These are phyloP conservation scores for Osmoderma eremita DNA, from an alignment of 2,888 invertebrate species.

Conservation along the genomic window DNA sequence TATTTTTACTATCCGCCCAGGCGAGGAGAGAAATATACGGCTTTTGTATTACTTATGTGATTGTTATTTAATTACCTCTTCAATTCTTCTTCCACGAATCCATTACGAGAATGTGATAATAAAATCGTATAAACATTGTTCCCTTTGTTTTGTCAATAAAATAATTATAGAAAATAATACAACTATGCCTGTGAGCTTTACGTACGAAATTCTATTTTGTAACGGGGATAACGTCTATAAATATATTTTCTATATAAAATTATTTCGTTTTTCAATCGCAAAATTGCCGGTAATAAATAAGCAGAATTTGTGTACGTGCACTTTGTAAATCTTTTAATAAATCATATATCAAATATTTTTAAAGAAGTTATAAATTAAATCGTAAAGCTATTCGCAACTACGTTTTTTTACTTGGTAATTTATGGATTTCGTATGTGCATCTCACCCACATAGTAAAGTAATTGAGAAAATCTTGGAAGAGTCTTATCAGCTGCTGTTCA, in stretches of 20 bases:
- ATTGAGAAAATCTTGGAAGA: no score
- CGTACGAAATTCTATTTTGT: constrained; percentile 24
- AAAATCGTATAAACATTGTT: constrained; percentile 7
- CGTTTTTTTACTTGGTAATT: no score
- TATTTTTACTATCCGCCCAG: constrained; percentile 15
- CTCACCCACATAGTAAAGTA: no score
- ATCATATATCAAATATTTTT: no score
- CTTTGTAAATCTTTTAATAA: no score
- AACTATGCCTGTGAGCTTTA: constrained; percentile 5
- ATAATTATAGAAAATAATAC: neutral
- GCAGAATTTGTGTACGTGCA: no score
- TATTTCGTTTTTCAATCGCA: constrained; percentile 5
- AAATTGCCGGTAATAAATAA: no score
- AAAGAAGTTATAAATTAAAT: no score
- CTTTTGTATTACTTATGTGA: constrained; percentile 16
- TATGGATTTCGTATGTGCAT: no score
- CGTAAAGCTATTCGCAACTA: no score
- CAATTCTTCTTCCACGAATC: constrained; percentile 2
- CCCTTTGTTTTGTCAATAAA: constrained; percentile 26
- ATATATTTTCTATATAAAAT: constrained; percentile 18
- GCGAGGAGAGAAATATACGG: constrained; percentile 14
- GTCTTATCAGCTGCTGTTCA: no score
- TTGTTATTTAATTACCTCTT: constrained; percentile 22
- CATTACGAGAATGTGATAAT: constrained; percentile 15
- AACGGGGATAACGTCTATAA: constrained; percentile 16